Conservation (phyloP, 92 coral and sea anemone genomes). For the Diadumene lineata region DNA sequence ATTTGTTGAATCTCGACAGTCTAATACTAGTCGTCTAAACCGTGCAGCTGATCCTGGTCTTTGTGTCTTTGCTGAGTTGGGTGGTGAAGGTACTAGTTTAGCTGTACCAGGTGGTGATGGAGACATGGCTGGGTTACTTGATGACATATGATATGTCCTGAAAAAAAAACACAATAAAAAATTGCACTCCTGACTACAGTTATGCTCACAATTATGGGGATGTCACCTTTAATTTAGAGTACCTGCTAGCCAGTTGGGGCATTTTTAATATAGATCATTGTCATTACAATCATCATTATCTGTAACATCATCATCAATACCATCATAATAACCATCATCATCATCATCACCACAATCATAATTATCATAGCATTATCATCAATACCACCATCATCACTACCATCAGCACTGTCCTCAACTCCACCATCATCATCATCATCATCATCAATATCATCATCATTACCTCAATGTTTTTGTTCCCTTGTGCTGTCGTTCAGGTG, state of each 20-base stretch:
- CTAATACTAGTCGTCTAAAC: slow-evolving; percentile 84
- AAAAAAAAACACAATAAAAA: too few relatives aligned
- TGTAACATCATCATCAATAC: not conserved
- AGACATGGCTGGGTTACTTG: slow-evolving; percentile 10
- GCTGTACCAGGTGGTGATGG: slow-evolving; percentile 70
- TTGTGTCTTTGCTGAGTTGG: slow-evolving; percentile 75
- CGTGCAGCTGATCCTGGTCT: slow-evolving; percentile 78
- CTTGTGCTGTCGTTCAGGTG: slow-evolving; percentile 48
- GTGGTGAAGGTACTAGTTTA: slow-evolving; percentile 79
- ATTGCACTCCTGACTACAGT: too few relatives aligned
- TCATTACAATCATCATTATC: not conserved
- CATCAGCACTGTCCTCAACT: not conserved
- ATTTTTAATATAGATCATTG: too few relatives aligned
- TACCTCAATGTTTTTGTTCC: slow-evolving; percentile 17
- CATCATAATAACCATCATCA: not conserved
- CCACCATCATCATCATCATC: not conserved
- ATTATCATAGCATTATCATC: not conserved
- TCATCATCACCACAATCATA: not conserved
- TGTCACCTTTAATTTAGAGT: too few relatives aligned
- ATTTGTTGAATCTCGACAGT: slow-evolving; percentile 50
- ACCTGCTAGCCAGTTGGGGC: too few relatives aligned
- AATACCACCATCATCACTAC: not conserved
- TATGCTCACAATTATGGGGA: too few relatives aligned
- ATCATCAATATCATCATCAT: not conserved
- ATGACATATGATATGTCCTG: slow-evolving; percentile 27